Evolutionary conservation across 35 echinoderm and acorn worm genomes (phyloP), one percentile per base, ranked within the genome.

Genomic region (Lytechinus pictus): DNA sequence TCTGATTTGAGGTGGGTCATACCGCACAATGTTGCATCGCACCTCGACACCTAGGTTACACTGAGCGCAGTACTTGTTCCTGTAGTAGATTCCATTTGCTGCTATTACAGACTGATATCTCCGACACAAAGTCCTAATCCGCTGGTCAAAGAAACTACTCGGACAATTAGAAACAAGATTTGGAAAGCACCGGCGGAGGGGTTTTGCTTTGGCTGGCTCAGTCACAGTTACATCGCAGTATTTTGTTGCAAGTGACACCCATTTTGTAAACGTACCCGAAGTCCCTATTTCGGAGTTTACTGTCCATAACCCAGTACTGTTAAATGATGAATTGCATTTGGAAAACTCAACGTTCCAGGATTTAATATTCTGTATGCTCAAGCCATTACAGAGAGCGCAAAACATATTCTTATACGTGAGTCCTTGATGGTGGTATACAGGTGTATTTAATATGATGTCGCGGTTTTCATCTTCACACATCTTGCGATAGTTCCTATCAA

Each of bases 401-500:
- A 93, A 93, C 92, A 93, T 93, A 27, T 93, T 93, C 92, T 57
- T 93, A 57, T 93, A 93, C 4, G 92, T 55, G 19, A 93, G 53
- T 57, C 92, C 92, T 0, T 57, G n/a, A 28, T 10, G 4, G 53
- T 93, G 54, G 28, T 55, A 93, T 16, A 93, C 92, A 10, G 92
- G 92, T 9, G 92, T 93, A 27, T 93, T 93, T 19, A 93, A 54
- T 55, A 93, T 19, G 27, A 54, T 57, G 21, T 93, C 92, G 9
- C 52, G 29, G 27, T 28, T 93, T 4, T 93, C 92, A 54, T 93
- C 29, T 57, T 93, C 92, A 27, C 92, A 93, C 52, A 93, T 54
- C 10, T 93, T 93, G 27, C 92, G 92, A 33, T 90, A 54, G 88
- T 90, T 90, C 28, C 29, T 3, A 54, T 12, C 28, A 21, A 90